Evolutionary conservation across 2,113 vertebrate species (phyloP).

Genomic region (Odocoileus virginianus): DNA sequence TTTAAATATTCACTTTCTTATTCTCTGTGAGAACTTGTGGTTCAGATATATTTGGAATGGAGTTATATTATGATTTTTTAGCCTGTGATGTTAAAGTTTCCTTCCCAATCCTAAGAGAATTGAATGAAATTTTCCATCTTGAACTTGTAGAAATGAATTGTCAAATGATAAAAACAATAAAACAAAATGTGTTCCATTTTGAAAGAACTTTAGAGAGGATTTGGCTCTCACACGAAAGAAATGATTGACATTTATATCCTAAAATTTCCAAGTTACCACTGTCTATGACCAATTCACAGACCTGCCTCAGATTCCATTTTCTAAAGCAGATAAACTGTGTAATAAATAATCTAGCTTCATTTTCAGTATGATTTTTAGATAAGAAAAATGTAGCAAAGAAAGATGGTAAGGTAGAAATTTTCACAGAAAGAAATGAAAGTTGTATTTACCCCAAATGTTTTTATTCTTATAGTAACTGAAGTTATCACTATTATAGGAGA

Average conservation of each 20-base stretch:
- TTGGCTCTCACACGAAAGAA: conserved; percentile 1
- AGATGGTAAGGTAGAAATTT: background rate
- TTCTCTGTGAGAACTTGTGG: conserved; percentile 12
- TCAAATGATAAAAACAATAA: conserved; percentile 55
- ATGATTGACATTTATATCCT: background rate
- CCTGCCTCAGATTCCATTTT: background rate
- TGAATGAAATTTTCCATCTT: conserved; percentile 47
- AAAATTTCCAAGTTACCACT: conserved; percentile 36
- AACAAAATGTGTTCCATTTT: conserved; percentile 69
- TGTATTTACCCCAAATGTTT: background rate
- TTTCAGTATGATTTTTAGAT: conserved; percentile 3
- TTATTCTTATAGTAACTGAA: background rate
- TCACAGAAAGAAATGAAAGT: background rate
- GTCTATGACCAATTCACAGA: conserved; percentile 30
- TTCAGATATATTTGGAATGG: conserved; percentile 29
- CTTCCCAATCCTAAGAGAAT: conserved; percentile 24
- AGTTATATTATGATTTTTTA: conserved; percentile 42
- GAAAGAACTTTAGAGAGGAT: conserved; percentile 31
- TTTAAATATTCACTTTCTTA: background rate
- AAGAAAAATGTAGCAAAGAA: background rate
- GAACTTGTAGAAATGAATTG: conserved; percentile 27
- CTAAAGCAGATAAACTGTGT: background rate
- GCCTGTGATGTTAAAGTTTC: background rate
- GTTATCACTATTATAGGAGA: background rate
- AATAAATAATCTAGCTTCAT: conserved; percentile 30